Percentiles rank a stretch among this genome's conserved stretches.
Conservation (phyloP, 1,140 invertebrate species). For the Trichonephila inaurata region DNA sequence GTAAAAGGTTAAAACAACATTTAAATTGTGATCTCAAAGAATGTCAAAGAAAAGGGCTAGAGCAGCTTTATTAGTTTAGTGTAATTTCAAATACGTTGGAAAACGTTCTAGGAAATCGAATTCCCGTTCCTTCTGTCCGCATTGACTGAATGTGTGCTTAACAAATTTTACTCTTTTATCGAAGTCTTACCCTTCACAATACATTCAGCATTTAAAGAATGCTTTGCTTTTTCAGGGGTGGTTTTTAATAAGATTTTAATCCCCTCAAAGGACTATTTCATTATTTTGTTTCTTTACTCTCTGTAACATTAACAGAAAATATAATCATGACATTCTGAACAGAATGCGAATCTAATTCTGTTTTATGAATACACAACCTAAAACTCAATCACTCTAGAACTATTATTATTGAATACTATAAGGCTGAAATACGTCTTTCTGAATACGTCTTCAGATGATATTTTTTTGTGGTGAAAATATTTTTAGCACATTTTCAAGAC, state of each 20-base stretch:
- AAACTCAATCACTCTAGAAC: not conserved
- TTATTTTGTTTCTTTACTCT: not conserved
- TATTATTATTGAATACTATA: not conserved
- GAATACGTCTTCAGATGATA: too few species aligned
- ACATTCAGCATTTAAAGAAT: conserved; percentile 18
- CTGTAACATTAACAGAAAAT: not conserved
- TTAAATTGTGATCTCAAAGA: conserved; percentile 39
- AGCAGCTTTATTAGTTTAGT: conserved; percentile 57
- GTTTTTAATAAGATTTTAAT: conserved; percentile 50
- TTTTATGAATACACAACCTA: not conserved
- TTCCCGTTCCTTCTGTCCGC: conserved; percentile 26
- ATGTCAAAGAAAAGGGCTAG: conserved; percentile 21
- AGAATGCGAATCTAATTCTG: not conserved
- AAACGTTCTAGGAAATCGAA: conserved; percentile 38
- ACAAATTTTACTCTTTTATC: conserved; percentile 37
- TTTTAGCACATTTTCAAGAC: too few species aligned
- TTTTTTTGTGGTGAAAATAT: too few species aligned
- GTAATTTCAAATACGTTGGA: conserved; percentile 63
- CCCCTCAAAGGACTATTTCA: not conserved
- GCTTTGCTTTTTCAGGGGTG: not conserved
- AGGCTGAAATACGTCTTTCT: too few species aligned
- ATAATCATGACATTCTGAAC: not conserved
- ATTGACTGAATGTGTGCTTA: conserved; percentile 36
- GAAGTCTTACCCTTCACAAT: not conserved
- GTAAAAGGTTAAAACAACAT: conserved; percentile 49